A percentile compares a stretch with the other conserved stretches of the same genome.
These are phyloP conservation scores for Cybosia mesomella DNA, from an alignment of 2,888 invertebrate species.

Conservation along the genomic window DNA sequence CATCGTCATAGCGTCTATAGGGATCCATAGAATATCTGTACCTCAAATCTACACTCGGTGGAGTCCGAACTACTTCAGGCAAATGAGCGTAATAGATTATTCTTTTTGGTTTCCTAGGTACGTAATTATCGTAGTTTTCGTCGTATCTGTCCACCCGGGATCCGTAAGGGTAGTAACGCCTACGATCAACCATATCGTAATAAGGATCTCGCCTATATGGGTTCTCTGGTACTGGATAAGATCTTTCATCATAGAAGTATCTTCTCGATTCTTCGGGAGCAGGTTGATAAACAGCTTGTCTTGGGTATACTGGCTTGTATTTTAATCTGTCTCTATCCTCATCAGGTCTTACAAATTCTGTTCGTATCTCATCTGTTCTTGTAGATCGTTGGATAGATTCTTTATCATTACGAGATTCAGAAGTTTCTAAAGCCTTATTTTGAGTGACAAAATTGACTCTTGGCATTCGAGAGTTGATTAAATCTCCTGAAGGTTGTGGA, in stretches of 20 bases:
- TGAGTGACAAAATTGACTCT: slow-evolving; percentile 90
- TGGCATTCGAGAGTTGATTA: slow-evolving; percentile 87
- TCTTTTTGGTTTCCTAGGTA: slow-evolving; percentile 85
- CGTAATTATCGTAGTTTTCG: slow-evolving; percentile 74
- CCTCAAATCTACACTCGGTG: slow-evolving; percentile 85
- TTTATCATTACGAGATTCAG: slow-evolving; percentile 83
- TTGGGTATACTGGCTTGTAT: slow-evolving; percentile 79
- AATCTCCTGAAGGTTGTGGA: slow-evolving; percentile 84
- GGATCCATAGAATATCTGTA: slow-evolving; percentile 84
- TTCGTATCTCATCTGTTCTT: slow-evolving; percentile 77
- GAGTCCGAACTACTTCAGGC: slow-evolving; percentile 89
- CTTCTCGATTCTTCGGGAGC: slow-evolving; percentile 78
- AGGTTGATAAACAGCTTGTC: slow-evolving; percentile 77
- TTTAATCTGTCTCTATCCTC: slow-evolving; percentile 68
- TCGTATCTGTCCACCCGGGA: slow-evolving; percentile 79
- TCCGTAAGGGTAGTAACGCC: slow-evolving; percentile 67
- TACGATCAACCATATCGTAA: slow-evolving; percentile 75
- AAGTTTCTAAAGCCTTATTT: slow-evolving; percentile 82
- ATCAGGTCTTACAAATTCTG: slow-evolving; percentile 81
- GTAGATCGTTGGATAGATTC: slow-evolving; percentile 79
- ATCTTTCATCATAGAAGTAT: slow-evolving; percentile 76
- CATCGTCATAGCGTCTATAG: slow-evolving; percentile 78
- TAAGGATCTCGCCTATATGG: slow-evolving; percentile 78
- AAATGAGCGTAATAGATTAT: slow-evolving; percentile 91
- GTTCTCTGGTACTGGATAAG: slow-evolving; percentile 72